phyloP scores from a whole-genome alignment of 2,888 invertebrate genomes.

The Watsonalla binaria region DNA sequence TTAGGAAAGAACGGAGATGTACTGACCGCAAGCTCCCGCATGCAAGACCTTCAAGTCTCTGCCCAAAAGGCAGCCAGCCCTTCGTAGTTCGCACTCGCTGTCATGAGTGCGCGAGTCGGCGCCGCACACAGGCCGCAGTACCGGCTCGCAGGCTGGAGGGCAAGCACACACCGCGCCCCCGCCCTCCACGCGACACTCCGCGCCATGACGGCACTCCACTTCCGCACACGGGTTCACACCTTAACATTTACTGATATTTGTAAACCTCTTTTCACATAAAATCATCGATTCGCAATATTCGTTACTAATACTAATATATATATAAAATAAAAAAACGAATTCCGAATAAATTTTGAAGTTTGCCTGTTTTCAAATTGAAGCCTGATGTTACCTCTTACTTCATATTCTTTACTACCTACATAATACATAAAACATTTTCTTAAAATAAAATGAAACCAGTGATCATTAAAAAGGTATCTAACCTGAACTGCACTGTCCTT shows the following conservation, averaged over 20 bases:
- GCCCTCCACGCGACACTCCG: conserved; percentile 89
- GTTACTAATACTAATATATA: too few species aligned
- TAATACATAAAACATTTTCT: background rate
- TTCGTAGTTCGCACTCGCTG: conserved; percentile 88
- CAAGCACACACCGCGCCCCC: conserved; percentile 91
- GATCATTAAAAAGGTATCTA: conserved; percentile 14
- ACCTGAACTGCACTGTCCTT: conserved; percentile 91
- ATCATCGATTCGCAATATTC: background rate
- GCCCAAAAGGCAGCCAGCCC: conserved; percentile 82
- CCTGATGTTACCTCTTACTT: too few species aligned
- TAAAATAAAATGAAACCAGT: background rate
- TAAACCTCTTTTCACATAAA: background rate
- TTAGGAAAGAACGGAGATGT: background rate
- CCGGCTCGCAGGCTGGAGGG: conserved; percentile 87
- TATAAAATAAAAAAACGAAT: too few species aligned
- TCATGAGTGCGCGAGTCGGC: conserved; percentile 90
- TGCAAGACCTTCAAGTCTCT: conserved; percentile 65
- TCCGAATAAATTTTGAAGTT: too few species aligned
- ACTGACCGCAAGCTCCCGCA: conserved; percentile 69
- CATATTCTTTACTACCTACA: background rate
- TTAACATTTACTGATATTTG: conserved; percentile 35
- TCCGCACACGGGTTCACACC: conserved; percentile 91
- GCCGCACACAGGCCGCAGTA: conserved; percentile 90
- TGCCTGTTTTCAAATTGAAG: too few species aligned
- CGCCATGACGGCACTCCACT: conserved; percentile 86